Conservation (phyloP, 2,113 vertebrate genomes). For the Salvelinus fontinalis region DNA sequence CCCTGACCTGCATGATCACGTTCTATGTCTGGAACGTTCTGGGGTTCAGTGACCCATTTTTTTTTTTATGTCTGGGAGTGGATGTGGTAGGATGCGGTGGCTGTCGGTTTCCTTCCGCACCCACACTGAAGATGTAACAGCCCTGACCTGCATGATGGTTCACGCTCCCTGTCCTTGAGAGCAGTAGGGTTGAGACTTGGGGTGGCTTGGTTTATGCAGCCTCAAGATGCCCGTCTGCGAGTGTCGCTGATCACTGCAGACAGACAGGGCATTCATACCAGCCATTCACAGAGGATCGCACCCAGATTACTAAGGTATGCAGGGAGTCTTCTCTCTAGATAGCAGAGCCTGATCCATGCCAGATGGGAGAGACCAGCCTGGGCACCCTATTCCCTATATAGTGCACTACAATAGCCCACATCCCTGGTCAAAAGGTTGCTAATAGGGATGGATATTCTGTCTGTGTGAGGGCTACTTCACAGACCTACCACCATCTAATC, state of each 20-base stretch:
- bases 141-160: neutral
- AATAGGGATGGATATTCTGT: neutral
- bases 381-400: neutral
- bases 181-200: no score
- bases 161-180: no score
- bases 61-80: no score
- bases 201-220: no score
- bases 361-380: slow-evolving; percentile 36
- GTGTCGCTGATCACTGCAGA: no score
- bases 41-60: no score
- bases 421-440: no score
- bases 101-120: slow-evolving; percentile 98
- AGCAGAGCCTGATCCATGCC: slow-evolving; percentile 33
- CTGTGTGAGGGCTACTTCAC: neutral
- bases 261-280: slow-evolving; percentile 27
- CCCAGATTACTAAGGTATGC: slow-evolving; percentile 45
- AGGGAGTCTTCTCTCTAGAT: slow-evolving; percentile 34
- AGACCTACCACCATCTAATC: neutral
- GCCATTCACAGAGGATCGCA: slow-evolving; percentile 30
- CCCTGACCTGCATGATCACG: neutral
- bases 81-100: no score
- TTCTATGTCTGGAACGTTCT: no score
- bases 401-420: no score
- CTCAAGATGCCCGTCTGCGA: no score
- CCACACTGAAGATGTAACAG: slow-evolving; percentile 94